A percentile compares a stretch with the other conserved stretches of the same genome.
These are phyloP conservation scores for Hoplostethus mediterraneus DNA, from an alignment of 2,797 vertebrate species.

Conservation along the genomic window DNA sequence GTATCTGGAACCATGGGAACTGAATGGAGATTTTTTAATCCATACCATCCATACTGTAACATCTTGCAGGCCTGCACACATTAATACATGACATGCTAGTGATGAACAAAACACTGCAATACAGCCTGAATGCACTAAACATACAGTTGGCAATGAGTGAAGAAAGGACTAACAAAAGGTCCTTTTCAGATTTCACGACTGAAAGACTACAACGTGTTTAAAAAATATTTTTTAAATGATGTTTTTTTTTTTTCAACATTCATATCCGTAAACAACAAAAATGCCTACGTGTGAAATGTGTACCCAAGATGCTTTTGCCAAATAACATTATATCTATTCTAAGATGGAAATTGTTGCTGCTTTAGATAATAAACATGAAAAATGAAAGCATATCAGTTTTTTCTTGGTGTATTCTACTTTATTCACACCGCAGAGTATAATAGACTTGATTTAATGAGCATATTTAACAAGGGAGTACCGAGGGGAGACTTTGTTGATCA, in stretches of 20 bases:
- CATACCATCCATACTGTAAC: slow-evolving; percentile 29
- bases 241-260: background rate
- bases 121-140: slow-evolving; percentile 3
- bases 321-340: background rate
- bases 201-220: background rate
- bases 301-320: background rate
- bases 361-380: slow-evolving; percentile 36
- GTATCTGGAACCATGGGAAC: slow-evolving; percentile 73
- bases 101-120: background rate
- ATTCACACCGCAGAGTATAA: slow-evolving; percentile 63
- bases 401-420: slow-evolving; percentile 25
- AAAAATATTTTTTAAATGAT: too few relatives aligned
- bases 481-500: slow-evolving; percentile 76
- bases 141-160: background rate
- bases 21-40: slow-evolving; percentile 55
- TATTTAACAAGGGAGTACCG: slow-evolving; percentile 78
- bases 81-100: slow-evolving; percentile 12
- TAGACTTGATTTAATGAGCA: slow-evolving; percentile 84
- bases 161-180: background rate
- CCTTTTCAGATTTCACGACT: background rate
- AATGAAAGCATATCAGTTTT: slow-evolving; percentile 27
- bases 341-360: slow-evolving; percentile 12
- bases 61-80: slow-evolving; percentile 11
- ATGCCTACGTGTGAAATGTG: background rate
- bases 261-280: slow-evolving; percentile 10